phyloP scores from a whole-genome alignment of 2,113 vertebrate species.

The Lepisosteus osseus region DNA sequence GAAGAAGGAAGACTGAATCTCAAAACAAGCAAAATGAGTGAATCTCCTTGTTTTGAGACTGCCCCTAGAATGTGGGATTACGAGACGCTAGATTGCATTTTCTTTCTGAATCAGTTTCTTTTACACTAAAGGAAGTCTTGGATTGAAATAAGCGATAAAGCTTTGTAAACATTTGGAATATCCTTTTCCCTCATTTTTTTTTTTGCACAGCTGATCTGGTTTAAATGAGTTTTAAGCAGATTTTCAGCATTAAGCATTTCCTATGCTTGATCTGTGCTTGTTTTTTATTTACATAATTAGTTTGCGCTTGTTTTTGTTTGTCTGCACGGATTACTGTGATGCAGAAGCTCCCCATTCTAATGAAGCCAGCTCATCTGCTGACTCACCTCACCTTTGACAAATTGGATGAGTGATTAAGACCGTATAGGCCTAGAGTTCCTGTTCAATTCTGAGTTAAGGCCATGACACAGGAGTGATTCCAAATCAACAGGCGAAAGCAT shows the following conservation, averaged over 20 bases:
- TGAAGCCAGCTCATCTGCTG: neutral
- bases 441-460: too few species aligned
- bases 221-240: slow-evolving; percentile 13
- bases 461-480: too few species aligned
- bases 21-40: too few species aligned
- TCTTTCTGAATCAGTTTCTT: neutral
- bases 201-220: slow-evolving; percentile 10
- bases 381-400: too few species aligned
- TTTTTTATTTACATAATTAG: neutral
- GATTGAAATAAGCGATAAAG: slow-evolving; percentile 4
- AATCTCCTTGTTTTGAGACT: neutral
- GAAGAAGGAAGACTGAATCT: neutral
- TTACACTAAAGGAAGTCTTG: slow-evolving; percentile 3
- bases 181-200: neutral
- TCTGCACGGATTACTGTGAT: neutral
- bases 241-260: neutral
- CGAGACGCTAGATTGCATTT: neutral
- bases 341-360: neutral
- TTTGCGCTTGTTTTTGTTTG: neutral
- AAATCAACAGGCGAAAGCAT: too few species aligned
- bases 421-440: too few species aligned
- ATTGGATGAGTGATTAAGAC: too few species aligned
- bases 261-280: neutral
- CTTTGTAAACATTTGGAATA: slow-evolving; percentile 11
- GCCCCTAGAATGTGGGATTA: neutral